Evolutionary conservation across 2,888 invertebrate species (phyloP), one percentile per base, ranked within the genome.

Genomic region (Tipula confusa): DNA sequence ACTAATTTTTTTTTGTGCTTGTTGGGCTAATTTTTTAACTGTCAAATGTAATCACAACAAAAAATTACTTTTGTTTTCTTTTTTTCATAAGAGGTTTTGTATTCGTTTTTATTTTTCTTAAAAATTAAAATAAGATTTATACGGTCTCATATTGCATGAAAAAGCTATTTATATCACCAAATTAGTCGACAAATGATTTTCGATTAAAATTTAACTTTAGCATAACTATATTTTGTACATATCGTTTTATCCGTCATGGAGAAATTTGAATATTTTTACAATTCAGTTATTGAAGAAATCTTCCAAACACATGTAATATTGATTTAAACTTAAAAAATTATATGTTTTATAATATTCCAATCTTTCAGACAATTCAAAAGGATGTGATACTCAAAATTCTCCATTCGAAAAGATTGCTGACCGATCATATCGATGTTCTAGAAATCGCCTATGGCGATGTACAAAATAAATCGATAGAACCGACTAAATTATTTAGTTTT

Each of bases 361-460:
- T 33, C 15, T 84, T 84, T 84, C 43, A 82, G 64, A 33, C 31
- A 80, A 43, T 9, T 1, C 28, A 81, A 24, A n/a, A 18, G 28
- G 81, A 83, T 4, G 13, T 83, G 18, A 36, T 79, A 81, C 38
- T 18, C 6, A 87, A 86, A 85, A 88, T 89, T 84, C 86, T 89
- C 15, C 87, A 86, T 64, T 89, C 89, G 0, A 88, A 89, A 82
- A 87, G 89, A 0, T 86, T 89, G 79, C 85, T 89, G 6, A 87
- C 88, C 48, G 89, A 89, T 85, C 90, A 89, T 85, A 87, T 89
- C 1, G 89, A 89, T 84, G 36, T 84, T 6, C 15, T 80, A 80
- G 80, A 80, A 80, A 29, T 80, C 6, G 80, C 80, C 15, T 80
- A n/a, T n/a, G 31, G 31, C 0, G 80, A 80, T 13, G 29, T 85